Evolutionary conservation across 2,113 vertebrate species (phyloP).

Genomic region (Rhabdomys dilectus): DNA sequence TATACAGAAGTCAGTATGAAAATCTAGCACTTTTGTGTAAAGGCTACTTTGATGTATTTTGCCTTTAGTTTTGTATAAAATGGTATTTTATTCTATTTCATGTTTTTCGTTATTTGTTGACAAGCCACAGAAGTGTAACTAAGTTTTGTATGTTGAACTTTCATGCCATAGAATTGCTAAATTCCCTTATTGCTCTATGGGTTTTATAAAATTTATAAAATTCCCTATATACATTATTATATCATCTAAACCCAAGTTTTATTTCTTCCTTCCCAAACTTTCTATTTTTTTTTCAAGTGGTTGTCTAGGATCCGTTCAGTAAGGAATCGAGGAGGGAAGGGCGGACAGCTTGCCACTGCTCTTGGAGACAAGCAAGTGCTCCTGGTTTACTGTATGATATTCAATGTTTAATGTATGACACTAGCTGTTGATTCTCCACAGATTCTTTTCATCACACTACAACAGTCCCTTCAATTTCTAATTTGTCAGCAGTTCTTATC

Average conservation of each 20-base stretch:
- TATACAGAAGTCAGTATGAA: not conserved
- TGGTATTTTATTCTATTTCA: not conserved
- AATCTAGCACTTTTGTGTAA: not conserved
- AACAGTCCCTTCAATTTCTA: conserved; percentile 5
- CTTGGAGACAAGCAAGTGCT: not conserved
- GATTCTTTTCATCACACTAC: not conserved
- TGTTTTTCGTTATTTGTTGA: conserved; percentile 6
- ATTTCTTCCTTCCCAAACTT: not conserved
- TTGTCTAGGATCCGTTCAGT: not conserved
- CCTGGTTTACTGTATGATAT: not conserved
- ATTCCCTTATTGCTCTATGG: not conserved
- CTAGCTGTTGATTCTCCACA: not conserved
- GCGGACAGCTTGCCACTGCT: not conserved
- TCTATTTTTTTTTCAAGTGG: not conserved
- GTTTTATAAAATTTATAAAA: not conserved
- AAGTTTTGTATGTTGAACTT: not conserved
- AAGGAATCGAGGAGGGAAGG: not conserved
- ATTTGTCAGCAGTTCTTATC: conserved; percentile 23
- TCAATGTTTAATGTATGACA: not conserved
- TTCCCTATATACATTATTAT: not conserved
- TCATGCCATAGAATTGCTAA: not conserved
- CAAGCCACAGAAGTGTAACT: not conserved
- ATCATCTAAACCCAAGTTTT: not conserved
- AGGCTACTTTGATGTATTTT: not conserved
- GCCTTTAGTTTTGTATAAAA: conserved; percentile 27